A percentile compares a stretch with the other conserved stretches of the same genome.
Conservation (phyloP, 2,113 vertebrate genomes). For the Paradoxurus hermaphroditus region DNA sequence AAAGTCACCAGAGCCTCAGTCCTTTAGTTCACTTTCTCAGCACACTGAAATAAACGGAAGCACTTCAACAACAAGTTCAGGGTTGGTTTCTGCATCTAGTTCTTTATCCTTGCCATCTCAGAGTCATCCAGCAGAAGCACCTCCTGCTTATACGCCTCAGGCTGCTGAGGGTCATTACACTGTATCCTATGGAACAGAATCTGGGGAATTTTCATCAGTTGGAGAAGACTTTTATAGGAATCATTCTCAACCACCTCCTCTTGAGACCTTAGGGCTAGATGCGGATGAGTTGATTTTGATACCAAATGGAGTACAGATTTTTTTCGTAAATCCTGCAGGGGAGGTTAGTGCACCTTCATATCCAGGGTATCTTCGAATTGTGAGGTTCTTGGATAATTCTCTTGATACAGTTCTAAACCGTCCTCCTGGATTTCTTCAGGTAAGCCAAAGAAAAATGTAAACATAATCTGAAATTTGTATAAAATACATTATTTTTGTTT, state of each 20-base stretch:
- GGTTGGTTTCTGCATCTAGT: neutral
- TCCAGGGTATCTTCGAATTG: constrained; percentile 95
- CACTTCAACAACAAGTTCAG: constrained; percentile 32
- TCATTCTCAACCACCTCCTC: constrained; percentile 85
- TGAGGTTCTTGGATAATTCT: constrained; percentile 90
- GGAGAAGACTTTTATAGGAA: constrained; percentile 91
- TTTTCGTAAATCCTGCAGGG: constrained; percentile 95
- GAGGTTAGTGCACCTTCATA: constrained; percentile 97
- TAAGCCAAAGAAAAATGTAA: constrained; percentile 72
- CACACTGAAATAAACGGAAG: constrained; percentile 61
- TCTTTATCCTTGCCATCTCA: constrained; percentile 66
- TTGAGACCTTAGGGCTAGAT: constrained; percentile 90
- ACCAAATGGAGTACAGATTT: constrained; percentile 96
- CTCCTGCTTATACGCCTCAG: constrained; percentile 93
- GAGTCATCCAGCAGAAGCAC: constrained; percentile 82
- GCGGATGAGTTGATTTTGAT: constrained; percentile 93
- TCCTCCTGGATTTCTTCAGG: constrained; percentile 96
- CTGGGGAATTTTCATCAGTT: constrained; percentile 91
- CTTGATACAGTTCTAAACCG: constrained; percentile 82
- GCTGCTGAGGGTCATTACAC: constrained; percentile 93
- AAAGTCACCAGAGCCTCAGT: constrained; percentile 76
- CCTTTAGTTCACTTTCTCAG: constrained; percentile 42
- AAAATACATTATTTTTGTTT: neutral
- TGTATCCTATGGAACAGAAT: constrained; percentile 94
- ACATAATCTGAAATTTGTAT: neutral